A percentile compares a stretch with the other conserved stretches of the same genome.
phyloP scores from a whole-genome alignment of 2,888 invertebrate species.

The Drosophila testacea region DNA sequence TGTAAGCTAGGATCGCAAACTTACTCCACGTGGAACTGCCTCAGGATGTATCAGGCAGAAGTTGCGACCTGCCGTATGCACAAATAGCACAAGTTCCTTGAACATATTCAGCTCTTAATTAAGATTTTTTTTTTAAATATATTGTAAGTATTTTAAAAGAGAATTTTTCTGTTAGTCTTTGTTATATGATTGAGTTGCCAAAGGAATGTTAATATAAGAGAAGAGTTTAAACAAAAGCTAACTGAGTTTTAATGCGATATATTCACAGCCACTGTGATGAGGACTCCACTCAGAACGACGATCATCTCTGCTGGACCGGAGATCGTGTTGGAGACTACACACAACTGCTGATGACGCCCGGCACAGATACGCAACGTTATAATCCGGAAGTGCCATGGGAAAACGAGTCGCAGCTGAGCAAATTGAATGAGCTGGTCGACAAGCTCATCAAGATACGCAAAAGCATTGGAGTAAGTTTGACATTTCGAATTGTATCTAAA shows the following conservation, averaged over 20 bases:
- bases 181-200: conserved; percentile 29
- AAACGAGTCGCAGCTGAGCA: conserved; percentile 76
- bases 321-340: conserved; percentile 84
- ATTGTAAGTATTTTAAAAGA: not conserved
- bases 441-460: conserved; percentile 84
- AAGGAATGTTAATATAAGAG: conserved; percentile 18
- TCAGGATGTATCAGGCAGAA: conserved; percentile 50
- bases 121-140: not conserved
- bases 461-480: conserved; percentile 76
- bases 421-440: conserved; percentile 84
- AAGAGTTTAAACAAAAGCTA: conserved; percentile 2
- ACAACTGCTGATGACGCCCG: conserved; percentile 83
- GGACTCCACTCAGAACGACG: conserved; percentile 82
- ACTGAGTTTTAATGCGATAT: conserved; percentile 25
- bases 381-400: conserved; percentile 85
- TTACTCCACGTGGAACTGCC: conserved; percentile 47
- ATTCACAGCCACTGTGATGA: conserved; percentile 82
- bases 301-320: conserved; percentile 85
- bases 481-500: too few relatives aligned
- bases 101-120: conserved; percentile 50
- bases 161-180: conserved; percentile 25
- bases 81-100: conserved; percentile 56
- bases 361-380: conserved; percentile 84
- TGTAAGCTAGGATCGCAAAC: not conserved
- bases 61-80: conserved; percentile 52